A percentile compares a stretch with the other conserved stretches of the same genome.
Evolutionary conservation across 1,140 invertebrate genomes (phyloP).

Genomic region (Lepidurus packardi): DNA sequence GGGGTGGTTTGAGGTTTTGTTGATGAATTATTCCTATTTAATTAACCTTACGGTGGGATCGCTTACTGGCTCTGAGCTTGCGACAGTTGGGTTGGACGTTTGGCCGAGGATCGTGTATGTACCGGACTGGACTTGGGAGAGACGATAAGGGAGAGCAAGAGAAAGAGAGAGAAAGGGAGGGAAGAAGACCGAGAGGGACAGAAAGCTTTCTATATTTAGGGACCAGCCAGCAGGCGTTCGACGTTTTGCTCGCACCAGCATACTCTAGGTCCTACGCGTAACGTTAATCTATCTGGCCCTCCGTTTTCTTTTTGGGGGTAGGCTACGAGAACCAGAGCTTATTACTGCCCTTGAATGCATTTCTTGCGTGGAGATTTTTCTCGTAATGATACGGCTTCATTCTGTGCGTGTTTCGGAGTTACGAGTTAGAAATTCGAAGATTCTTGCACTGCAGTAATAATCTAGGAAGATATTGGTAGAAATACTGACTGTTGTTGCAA

Average conservation of each 20-base stretch:
- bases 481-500: too few species aligned
- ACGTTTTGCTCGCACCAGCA: conserved; percentile 3
- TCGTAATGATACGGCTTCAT: too few species aligned
- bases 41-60: too few species aligned
- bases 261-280: background rate
- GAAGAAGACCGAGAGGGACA: conserved; percentile 13
- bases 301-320: too few species aligned
- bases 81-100: background rate
- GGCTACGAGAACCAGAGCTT: background rate
- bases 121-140: background rate
- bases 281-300: too few species aligned
- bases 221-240: conserved; percentile 20
- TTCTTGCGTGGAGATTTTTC: background rate
- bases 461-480: too few species aligned
- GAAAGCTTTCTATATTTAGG: background rate
- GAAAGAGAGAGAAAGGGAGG: background rate
- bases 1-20: too few species aligned
- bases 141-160: background rate
- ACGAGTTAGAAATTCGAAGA: too few species aligned
- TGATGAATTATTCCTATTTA: too few species aligned
- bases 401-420: too few species aligned
- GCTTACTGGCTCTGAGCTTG: too few species aligned
- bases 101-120: background rate
- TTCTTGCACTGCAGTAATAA: too few species aligned
- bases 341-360: background rate